These are phyloP conservation scores for Turritopsis rubra DNA, from an alignment of 30 jellyfish, hydroid and myxozoan genomes.

Conservation along the genomic window DNA sequence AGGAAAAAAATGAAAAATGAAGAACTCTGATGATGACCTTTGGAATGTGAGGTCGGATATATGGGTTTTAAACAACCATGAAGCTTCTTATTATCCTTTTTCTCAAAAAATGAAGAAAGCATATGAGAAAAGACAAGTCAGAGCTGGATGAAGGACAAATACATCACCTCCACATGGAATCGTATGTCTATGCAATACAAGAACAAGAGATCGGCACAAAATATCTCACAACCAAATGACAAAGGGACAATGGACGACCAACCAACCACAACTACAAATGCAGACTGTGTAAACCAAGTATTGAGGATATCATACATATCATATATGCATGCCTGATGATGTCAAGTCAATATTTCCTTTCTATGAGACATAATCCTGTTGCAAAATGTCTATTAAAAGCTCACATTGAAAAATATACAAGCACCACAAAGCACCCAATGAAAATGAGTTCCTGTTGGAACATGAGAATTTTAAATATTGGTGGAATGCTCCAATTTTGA, in stretches of 20 bases:
- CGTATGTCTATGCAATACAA: neutral
- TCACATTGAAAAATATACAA: neutral
- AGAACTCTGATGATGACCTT: too few relatives aligned
- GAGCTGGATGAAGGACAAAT: neutral
- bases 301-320: neutral
- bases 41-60: too few relatives aligned
- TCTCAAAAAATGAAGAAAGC: too few relatives aligned
- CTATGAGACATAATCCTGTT: neutral
- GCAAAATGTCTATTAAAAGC: neutral
- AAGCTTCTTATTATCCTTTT: too few relatives aligned
- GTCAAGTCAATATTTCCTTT: neutral
- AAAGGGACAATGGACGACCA: neutral
- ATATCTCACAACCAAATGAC: neutral
- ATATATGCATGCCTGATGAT: neutral
- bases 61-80: too few relatives aligned
- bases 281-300: neutral
- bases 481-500: neutral
- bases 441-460: neutral
- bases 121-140: neutral
- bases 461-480: neutral
- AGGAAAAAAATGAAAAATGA: too few relatives aligned
- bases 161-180: neutral
- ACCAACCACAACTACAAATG: neutral
- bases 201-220: neutral
- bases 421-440: neutral